Evolutionary conservation across 2,797 vertebrate genomes (phyloP).

Genomic region (Hypotaenidia philippensis): DNA sequence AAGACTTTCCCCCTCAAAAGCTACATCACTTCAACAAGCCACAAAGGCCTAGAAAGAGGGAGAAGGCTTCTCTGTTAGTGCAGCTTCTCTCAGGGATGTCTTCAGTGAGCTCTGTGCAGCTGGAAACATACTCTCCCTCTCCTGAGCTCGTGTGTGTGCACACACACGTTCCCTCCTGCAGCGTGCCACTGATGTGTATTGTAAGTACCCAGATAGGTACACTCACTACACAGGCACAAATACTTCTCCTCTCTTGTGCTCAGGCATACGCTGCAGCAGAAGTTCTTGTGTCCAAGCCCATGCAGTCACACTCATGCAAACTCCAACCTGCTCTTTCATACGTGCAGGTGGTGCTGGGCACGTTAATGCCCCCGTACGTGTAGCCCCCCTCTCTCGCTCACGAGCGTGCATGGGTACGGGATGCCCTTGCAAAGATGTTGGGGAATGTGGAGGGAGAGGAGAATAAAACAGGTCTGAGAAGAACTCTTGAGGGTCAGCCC

Average conservation of each 20-base stretch:
- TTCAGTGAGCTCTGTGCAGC: not conserved
- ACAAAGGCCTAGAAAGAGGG: slow-evolving; percentile 41
- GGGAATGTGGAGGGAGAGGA: not conserved
- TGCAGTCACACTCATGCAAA: fast-evolving
- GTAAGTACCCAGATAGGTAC: not conserved
- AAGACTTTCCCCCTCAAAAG: slow-evolving; percentile 67
- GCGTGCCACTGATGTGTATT: not conserved
- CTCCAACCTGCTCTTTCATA: not conserved
- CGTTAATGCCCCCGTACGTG: fast-evolving
- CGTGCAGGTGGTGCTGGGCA: not conserved
- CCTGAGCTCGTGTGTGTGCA: not conserved
- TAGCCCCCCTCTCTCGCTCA: not conserved
- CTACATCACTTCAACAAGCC: slow-evolving; percentile 62
- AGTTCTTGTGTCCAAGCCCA: not conserved
- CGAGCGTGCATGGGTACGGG: fast-evolving
- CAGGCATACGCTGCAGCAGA: not conserved
- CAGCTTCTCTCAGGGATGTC: slow-evolving; percentile 29
- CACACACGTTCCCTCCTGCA: not conserved
- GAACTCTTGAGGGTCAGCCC: not conserved
- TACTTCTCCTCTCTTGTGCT: not conserved
- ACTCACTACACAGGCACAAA: not conserved
- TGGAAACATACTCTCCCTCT: slow-evolving; percentile 2
- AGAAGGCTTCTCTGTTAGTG: slow-evolving; percentile 20
- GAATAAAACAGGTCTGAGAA: not conserved
- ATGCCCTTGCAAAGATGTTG: not conserved